Evolutionary conservation across 2,888 invertebrate genomes (phyloP), one percentile per base, ranked within the genome.

Genomic region (Volucella inanis): DNA sequence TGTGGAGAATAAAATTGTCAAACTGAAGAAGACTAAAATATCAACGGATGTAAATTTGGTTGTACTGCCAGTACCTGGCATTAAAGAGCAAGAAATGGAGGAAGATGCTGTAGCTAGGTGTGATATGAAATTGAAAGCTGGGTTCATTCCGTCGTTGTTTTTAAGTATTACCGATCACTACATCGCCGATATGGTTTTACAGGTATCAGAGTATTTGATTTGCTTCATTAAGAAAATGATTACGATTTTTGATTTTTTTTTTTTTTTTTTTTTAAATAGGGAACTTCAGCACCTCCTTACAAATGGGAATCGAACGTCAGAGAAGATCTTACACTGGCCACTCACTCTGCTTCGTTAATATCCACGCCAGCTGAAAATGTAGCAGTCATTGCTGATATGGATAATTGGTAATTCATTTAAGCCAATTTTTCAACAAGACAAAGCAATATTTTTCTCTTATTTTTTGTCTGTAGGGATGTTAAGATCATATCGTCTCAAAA

Each of bases 321-420:
- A 79, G 93, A 92, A 87, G 94, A 94, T 90, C 90, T 94, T 57
- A 90, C 92, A 61, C 89, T 94, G 83, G 92, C 93, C 38, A 92
- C 93, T 43, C 93, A 93, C 87, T 93, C 93, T 65, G 91, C 92
- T 45, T 93, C 94, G 18, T 90, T 95, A 47, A 97, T 96, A 89
- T 95, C 95, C 88, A 94, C 95, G 47, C 94, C 96, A 0, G 93
- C 95, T 65, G 97, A 97, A 91, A 95, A 97, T 64, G 94, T 97
- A 52, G 97, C 97, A 87, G 95, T 98, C 85, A 93, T 98, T 43
- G 98, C 96, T 0, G 95, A 96, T 89, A 94, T 94, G 87, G 95
- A 96, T 89, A 95, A 94, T 65, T 98, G 97, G 97, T 96, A 93
- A 90, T 93, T 92, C 41, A 54, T 64, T 55, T 18, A 15, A 8